Evolutionary conservation across 37 sponge, comb jelly and placozoan genomes (phyloP), one percentile per base, ranked within the genome.

Genomic region (Tethya wilhelma): DNA sequence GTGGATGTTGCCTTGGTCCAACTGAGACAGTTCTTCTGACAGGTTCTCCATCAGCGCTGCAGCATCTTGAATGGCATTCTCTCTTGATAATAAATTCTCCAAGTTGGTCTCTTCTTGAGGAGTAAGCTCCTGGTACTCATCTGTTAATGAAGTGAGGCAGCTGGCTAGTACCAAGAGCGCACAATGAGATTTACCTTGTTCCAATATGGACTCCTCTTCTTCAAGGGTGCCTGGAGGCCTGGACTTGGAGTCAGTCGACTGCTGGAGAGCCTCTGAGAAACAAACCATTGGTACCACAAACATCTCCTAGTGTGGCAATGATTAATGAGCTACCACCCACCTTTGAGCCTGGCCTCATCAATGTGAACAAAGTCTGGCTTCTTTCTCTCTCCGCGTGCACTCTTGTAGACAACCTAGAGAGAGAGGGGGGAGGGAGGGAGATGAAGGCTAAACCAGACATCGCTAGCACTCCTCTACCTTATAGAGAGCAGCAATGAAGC

Each of bases 61-160:
- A 1, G 93, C 79, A 42, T 97, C 79, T 44, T 86, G 79, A n/a
- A 97, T 92, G 32, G 96, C 87, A 45, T 85, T 65, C 12, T 86
- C 88, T 0, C 78, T 74, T 31, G 49, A 67, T 43, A 96, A 66
- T 40, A 96, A 32, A 37, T 53, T 41, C 40, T 94, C 76, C 58
- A 97, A 49, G 69, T 97, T 95, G 26, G 83, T 80, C 39, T 97
- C 96, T 64, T 94, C 97, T 60, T 81, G 77, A n/a, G 86, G 59
- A 17, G 82, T 79, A 43, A 97, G 77, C 69, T 97, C 97, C 36
- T 91, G 92, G 67, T 97, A 94, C 36, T 94, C 97, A 46, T 97
- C 97, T 82, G 64, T 4, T 22, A 45, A 74, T n/a, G 44, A 36
- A 12, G 6, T 7, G 38, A 65, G 3, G 38, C 66, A 65, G 38